A percentile compares a stretch with the other conserved stretches of the same genome.
Conservation (phyloP, 2,888 invertebrate species). For the Ormyrus labotus region DNA sequence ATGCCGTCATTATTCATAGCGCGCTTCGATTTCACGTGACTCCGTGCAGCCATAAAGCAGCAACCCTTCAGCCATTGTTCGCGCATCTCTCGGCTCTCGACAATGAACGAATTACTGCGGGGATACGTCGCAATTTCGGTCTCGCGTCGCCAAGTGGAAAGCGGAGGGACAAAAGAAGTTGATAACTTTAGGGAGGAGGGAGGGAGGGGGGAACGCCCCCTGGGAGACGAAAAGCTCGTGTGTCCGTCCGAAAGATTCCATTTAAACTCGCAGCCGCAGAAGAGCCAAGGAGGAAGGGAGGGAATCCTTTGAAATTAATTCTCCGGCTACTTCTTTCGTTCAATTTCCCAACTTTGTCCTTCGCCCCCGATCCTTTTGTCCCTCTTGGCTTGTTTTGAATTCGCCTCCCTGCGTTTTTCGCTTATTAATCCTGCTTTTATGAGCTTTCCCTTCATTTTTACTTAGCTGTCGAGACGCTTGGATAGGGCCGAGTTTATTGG, state of each 20-base stretch:
- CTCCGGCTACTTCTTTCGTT: slow-evolving; percentile 18
- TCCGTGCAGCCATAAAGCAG: background rate
- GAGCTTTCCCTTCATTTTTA: background rate
- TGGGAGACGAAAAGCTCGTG: background rate
- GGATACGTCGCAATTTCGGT: slow-evolving; percentile 11
- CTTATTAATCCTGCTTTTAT: background rate
- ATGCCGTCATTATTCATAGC: too few relatives aligned
- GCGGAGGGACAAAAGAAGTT: slow-evolving; percentile 32
- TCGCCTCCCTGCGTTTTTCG: background rate
- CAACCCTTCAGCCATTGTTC: background rate
- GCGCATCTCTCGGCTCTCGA: background rate
- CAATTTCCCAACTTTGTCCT: slow-evolving; percentile 1
- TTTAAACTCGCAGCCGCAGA: slow-evolving; percentile 8
- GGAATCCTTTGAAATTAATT: slow-evolving; percentile 37
- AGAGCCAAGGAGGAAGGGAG: background rate
- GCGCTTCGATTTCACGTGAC: too few relatives aligned
- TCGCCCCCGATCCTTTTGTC: background rate
- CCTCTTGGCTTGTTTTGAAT: background rate
- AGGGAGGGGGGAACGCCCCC: too few relatives aligned
- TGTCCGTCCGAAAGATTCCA: slow-evolving; percentile 27
- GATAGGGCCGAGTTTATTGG: too few relatives aligned
- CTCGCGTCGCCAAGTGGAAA: background rate
- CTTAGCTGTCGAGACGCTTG: background rate
- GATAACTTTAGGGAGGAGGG: slow-evolving; percentile 20
- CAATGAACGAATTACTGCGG: background rate